These are phyloP conservation scores for Megamerina dolium DNA, from an alignment of 2,888 invertebrate genomes.

Conservation along the genomic window DNA sequence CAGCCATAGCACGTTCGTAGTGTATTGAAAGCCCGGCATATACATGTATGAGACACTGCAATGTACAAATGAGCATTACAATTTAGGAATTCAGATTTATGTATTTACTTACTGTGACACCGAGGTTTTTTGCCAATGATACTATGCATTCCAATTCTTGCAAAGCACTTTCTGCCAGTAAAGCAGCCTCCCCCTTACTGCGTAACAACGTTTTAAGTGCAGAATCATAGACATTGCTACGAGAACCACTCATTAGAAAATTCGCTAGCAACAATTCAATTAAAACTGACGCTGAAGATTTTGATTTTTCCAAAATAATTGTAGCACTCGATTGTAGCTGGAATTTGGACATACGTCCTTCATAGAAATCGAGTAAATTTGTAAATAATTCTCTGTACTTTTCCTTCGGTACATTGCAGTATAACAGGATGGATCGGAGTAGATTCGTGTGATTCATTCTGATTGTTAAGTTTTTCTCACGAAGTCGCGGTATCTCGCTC, in stretches of 20 bases:
- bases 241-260: conserved; percentile 37
- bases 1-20: conserved; percentile 53
- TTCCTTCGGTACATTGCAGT: conserved; percentile 71
- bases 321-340: conserved; percentile 66
- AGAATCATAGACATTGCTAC: conserved; percentile 40
- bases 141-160: conserved; percentile 70
- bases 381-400: conserved; percentile 51
- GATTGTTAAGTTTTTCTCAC: conserved; percentile 61
- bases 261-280: conserved; percentile 43
- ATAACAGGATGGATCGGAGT: conserved; percentile 67
- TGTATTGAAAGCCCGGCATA: conserved; percentile 51
- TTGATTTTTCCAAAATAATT: conserved; percentile 57
- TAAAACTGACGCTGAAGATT: conserved; percentile 39
- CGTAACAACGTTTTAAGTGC: conserved; percentile 57
- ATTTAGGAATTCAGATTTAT: too few relatives aligned
- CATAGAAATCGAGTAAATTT: conserved; percentile 44
- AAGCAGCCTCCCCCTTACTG: conserved; percentile 62
- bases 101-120: conserved; percentile 63
- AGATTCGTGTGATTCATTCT: conserved; percentile 75
- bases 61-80: too few relatives aligned
- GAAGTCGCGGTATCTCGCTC: conserved; percentile 60
- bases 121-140: conserved; percentile 64
- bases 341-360: conserved; percentile 60
- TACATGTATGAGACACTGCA: conserved; percentile 55
- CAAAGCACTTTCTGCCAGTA: conserved; percentile 63